Base-by-base conservation (phyloP, 2,888 invertebrate genomes). In the Lithophane socia region DNA sequence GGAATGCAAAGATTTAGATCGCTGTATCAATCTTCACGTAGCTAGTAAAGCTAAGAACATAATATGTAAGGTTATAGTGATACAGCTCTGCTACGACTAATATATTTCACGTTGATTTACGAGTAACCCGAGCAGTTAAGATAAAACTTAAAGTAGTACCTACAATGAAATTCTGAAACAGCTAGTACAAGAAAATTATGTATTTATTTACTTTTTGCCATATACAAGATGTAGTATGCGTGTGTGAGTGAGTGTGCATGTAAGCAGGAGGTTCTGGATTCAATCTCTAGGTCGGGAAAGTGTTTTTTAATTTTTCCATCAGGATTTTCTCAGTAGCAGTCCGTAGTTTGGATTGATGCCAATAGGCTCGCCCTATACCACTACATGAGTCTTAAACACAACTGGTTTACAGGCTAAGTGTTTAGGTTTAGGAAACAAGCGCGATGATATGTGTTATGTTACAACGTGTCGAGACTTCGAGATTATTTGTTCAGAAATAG, bases 31-130 rank as follows among this genome's bases (percentile, higher is more conserved):
- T 13, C 7, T 80, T 42, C 9, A 52, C 3, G 44, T 29, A 24
- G 7, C 18, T 52, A 24, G 44, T 47, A 64, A 64, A 75, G 0
- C 29, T 8, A 9, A 44, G 58, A 21, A 79, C 67, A 29, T 29
- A n/a, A 18, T 49, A 1, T 58, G 80, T 52, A 58, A 72, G 61
- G 37, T 37, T 37, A 37, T 16, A 71, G 47, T n/a, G 42, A 24
- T 37, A 64, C 67, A 44, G 24, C 10, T 24, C 24, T 29, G 3
- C 21, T 24, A n/a, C 47, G 37, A 58, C 61, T 67, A 21, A 65
- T 71, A 64, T 84, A 79, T 73, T 74, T 79, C 70, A 84, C 29
- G 49, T 79, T 71, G 84, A 84, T 79, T 80, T 71, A 74, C 24
- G 10, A 18, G 21, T 63, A 21, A 71, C 56, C 56, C 13, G 49